Evolutionary conservation across 2,113 vertebrate species (phyloP).

Genomic region (Pachyramphus minor): DNA sequence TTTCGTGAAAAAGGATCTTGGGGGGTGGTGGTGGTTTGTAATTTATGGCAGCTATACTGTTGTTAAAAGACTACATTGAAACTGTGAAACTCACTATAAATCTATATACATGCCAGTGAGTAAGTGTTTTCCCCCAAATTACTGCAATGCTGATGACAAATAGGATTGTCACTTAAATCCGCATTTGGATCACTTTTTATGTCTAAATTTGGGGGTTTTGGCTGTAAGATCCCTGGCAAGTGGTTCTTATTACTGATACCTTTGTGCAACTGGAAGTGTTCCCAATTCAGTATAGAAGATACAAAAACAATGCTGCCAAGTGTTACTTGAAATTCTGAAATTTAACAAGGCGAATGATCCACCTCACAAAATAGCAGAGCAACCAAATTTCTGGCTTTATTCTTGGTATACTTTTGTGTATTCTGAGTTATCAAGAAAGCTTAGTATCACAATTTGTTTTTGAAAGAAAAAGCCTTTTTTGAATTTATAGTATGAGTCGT

Average conservation of each 20-base stretch:
- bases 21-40: accelerated
- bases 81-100: not conserved
- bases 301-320: not conserved
- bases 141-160: not conserved
- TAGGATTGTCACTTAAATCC: not conserved
- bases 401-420: not conserved
- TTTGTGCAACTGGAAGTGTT: not conserved
- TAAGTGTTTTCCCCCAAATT: not conserved
- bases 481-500: not conserved
- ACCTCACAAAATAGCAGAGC: not conserved
- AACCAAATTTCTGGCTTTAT: not conserved
- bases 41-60: not conserved
- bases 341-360: not conserved
- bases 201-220: not conserved
- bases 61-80: not conserved
- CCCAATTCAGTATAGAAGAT: not conserved
- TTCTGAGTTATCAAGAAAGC: not conserved
- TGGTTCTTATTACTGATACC: not conserved
- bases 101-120: not conserved
- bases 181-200: not conserved
- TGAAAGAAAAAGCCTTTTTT: not conserved
- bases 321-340: not conserved
- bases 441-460: not conserved
- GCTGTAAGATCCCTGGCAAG: not conserved
- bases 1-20: not conserved